Percentiles rank a stretch among this genome's conserved stretches.
Conservation (phyloP, 1,140 invertebrate species). For the Drosophila pseudoananassae region DNA sequence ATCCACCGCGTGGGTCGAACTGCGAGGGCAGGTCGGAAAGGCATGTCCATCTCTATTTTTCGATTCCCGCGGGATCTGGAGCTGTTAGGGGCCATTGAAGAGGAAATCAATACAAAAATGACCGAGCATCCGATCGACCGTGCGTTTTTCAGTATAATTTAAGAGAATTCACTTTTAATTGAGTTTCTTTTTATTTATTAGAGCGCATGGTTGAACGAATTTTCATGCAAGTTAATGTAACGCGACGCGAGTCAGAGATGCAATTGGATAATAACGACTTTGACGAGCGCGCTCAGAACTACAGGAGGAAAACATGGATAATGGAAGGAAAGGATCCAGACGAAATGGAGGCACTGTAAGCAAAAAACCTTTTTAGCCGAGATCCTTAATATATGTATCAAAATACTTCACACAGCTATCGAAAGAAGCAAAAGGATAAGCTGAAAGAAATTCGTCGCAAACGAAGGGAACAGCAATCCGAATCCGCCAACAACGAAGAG, state of each 20-base stretch:
- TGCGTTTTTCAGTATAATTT: constrained; percentile 82
- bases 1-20: constrained; percentile 98
- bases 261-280: constrained; percentile 96
- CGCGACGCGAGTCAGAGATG: constrained; percentile 95
- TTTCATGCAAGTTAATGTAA: constrained; percentile 95
- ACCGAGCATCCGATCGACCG: constrained; percentile 93
- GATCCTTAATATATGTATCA: too few species aligned
- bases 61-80: constrained; percentile 95
- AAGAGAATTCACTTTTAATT: neutral
- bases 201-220: constrained; percentile 86
- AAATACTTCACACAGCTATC: constrained; percentile 48
- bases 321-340: constrained; percentile 93
- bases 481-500: constrained; percentile 36
- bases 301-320: constrained; percentile 94
- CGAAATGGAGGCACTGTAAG: constrained; percentile 87
- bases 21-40: constrained; percentile 94
- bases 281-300: constrained; percentile 93
- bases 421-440: constrained; percentile 81
- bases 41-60: constrained; percentile 95
- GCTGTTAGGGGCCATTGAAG: constrained; percentile 94
- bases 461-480: constrained; percentile 54
- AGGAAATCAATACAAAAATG: constrained; percentile 93
- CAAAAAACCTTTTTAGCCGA: neutral
- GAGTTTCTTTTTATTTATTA: constrained; percentile 21
- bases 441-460: constrained; percentile 67